Conservation (phyloP, 2,113 vertebrate species). For the Podarcis cretensis region DNA sequence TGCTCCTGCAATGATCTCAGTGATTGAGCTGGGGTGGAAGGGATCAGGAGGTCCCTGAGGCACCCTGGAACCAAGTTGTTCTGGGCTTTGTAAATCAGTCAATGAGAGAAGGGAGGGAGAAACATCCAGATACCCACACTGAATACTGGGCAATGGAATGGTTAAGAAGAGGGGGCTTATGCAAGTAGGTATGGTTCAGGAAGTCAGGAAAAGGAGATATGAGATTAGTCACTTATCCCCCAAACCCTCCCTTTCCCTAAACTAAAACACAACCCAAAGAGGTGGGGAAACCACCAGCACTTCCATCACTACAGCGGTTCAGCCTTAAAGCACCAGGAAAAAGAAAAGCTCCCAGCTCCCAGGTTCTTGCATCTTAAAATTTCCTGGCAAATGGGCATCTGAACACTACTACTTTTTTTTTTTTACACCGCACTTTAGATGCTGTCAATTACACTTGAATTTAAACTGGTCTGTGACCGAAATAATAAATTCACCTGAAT, state of each 20-base stretch:
- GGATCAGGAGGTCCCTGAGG: too few species aligned
- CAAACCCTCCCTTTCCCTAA: neutral
- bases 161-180: neutral
- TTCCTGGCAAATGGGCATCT: neutral
- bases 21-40: too few species aligned
- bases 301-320: neutral
- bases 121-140: neutral
- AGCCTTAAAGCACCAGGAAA: neutral
- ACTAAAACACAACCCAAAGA: too few species aligned
- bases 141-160: neutral
- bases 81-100: too few species aligned
- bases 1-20: too few species aligned
- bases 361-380: neutral
- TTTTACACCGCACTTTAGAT: neutral
- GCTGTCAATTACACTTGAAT: neutral
- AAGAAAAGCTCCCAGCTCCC: neutral
- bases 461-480: too few species aligned
- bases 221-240: neutral
- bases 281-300: neutral
- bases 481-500: neutral
- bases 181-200: neutral
- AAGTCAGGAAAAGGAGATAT: neutral
- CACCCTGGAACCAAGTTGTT: too few species aligned
- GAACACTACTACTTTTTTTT: neutral
- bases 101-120: neutral